Evolutionary conservation across 2,113 vertebrate species (phyloP).

Genomic region (Apistogramma diplotaenia): DNA sequence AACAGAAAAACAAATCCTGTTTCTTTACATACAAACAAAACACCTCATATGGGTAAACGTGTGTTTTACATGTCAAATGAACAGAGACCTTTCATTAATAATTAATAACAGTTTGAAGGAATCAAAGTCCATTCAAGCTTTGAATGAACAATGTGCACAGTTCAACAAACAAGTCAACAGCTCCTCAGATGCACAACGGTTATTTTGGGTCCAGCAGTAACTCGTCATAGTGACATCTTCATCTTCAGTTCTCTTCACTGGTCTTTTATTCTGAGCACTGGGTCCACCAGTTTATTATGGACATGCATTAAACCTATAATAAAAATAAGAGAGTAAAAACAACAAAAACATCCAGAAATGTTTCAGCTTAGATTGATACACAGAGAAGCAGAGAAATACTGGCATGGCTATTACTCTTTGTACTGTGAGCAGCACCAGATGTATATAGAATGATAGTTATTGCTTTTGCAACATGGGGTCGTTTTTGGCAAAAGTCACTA

Average conservation of each 20-base stretch:
- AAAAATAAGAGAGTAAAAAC: not conserved
- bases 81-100: not conserved
- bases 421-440: too few relatives aligned
- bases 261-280: constrained; percentile 62
- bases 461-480: too few relatives aligned
- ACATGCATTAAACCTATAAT: constrained; percentile 89
- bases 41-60: not conserved
- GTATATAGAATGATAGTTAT: too few relatives aligned
- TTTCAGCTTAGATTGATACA: not conserved
- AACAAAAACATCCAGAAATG: not conserved
- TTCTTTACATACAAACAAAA: not conserved
- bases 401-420: not conserved
- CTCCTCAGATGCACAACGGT: not conserved
- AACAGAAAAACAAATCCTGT: not conserved
- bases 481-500: too few relatives aligned
- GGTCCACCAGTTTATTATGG: constrained; percentile 93
- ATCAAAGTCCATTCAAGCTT: not conserved
- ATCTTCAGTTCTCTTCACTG: constrained; percentile 6
- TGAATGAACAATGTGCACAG: not conserved
- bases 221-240: not conserved
- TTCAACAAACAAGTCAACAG: not conserved
- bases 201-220: not conserved
- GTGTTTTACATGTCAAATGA: not conserved
- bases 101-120: not conserved
- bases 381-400: not conserved